Conservation (phyloP, 1,140 invertebrate genomes). For the Drosophila ambigua region DNA sequence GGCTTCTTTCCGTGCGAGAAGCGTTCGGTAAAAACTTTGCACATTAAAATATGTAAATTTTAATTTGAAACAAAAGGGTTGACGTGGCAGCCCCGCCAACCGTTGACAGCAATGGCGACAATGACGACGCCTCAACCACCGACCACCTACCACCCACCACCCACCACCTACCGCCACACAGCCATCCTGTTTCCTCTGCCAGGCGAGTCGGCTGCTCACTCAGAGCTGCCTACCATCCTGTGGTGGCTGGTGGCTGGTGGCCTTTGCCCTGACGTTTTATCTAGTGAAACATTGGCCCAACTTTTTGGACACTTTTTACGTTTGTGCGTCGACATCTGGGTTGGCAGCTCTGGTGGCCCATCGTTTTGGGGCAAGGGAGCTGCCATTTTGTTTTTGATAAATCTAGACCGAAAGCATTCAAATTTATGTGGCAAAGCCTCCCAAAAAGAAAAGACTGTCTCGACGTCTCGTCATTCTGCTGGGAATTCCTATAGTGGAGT, state of each 20-base stretch:
- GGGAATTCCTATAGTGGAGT: background rate
- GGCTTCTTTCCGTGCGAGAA: slow-evolving; percentile 31
- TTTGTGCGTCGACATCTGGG: slow-evolving; percentile 48
- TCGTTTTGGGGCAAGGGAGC: slow-evolving; percentile 6
- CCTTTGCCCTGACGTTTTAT: slow-evolving; percentile 63
- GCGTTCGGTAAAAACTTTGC: slow-evolving; percentile 69
- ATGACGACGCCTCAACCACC: slow-evolving; percentile 43
- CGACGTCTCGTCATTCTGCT: background rate
- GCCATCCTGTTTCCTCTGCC: slow-evolving; percentile 14
- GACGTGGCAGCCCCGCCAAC: slow-evolving; percentile 56
- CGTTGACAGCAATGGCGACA: slow-evolving; percentile 57
- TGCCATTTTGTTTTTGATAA: slow-evolving; percentile 40
- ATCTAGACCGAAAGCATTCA: slow-evolving; percentile 26
- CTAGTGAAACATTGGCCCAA: slow-evolving; percentile 75
- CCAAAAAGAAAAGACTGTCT: background rate
- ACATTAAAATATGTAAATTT: slow-evolving; percentile 83
- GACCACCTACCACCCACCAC: no score
- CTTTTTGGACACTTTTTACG: slow-evolving; percentile 72
- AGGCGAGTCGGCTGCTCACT: background rate
- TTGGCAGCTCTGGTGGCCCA: slow-evolving; percentile 18
- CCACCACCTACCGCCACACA: slow-evolving; percentile 2
- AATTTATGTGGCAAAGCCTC: slow-evolving; percentile 34
- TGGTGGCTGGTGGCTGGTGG: background rate
- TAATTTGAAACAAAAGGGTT: slow-evolving; percentile 83
- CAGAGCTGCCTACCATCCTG: background rate